These are phyloP conservation scores for Caradrina clavipalpis DNA, from an alignment of 2,888 invertebrate genomes.

Conservation along the genomic window DNA sequence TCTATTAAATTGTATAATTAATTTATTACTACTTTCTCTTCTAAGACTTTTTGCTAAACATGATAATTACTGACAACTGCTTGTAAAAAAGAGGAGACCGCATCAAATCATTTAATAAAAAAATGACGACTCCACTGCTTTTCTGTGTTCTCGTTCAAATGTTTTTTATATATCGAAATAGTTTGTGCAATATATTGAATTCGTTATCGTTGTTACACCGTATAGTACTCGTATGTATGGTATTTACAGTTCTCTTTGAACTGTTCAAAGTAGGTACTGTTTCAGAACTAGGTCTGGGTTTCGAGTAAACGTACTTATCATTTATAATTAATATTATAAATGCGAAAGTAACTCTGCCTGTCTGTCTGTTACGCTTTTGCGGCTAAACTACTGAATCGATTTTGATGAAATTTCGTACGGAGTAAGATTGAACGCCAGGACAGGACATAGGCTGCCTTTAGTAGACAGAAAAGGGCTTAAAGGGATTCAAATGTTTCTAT, in stretches of 20 bases:
- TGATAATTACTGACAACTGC: background rate
- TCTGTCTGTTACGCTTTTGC: too few relatives aligned
- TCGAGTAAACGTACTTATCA: background rate
- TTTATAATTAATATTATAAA: too few relatives aligned
- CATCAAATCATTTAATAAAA: background rate
- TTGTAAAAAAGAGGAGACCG: background rate
- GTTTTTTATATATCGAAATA: constrained; percentile 8
- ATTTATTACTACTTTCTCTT: constrained; percentile 39
- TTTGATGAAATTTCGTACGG: too few relatives aligned
- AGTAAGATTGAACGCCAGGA: too few relatives aligned
- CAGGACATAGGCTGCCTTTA: too few relatives aligned
- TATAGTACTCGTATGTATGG: background rate
- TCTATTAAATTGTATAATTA: constrained; percentile 31
- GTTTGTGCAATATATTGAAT: background rate
- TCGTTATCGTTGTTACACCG: background rate
- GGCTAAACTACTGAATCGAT: too few relatives aligned
- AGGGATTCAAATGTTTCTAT: too few relatives aligned
- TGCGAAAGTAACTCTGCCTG: too few relatives aligned
- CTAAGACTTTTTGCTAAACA: constrained; percentile 10
- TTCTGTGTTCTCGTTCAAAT: constrained; percentile 1
- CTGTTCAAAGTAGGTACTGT: background rate
- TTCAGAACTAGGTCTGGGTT: background rate
- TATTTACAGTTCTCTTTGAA: background rate
- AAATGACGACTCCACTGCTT: background rate
- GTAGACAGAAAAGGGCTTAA: too few relatives aligned